Percentiles rank a stretch among this genome's conserved stretches.
Evolutionary conservation across 2,797 vertebrate species (phyloP).

Genomic region (Oreonectes daqikongensis): DNA sequence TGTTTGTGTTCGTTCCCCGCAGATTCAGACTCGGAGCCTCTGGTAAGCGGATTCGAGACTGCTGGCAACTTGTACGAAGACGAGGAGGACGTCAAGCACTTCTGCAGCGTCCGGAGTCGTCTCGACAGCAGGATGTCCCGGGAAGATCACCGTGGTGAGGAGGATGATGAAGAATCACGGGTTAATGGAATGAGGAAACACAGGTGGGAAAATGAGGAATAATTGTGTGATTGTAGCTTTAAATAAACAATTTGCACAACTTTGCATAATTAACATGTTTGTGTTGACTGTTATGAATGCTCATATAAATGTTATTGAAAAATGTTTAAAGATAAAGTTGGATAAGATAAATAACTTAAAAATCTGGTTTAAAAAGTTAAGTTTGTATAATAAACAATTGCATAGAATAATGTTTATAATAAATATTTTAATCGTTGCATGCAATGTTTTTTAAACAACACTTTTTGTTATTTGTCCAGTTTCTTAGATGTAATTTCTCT

Average conservation of each 20-base stretch:
- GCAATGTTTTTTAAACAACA: not conserved
- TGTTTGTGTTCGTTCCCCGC: conserved; percentile 58
- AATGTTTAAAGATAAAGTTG: not conserved
- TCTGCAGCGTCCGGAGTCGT: conserved; percentile 67
- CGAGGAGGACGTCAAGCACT: conserved; percentile 73
- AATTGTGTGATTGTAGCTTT: not conserved
- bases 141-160: conserved; percentile 80
- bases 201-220: conserved; percentile 80
- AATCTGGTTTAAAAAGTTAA: not conserved
- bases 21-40: conserved; percentile 91
- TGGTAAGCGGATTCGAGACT: conserved; percentile 88
- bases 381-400: not conserved
- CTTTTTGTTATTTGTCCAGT: not conserved
- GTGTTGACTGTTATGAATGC: not conserved
- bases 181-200: conserved; percentile 88
- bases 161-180: conserved; percentile 74
- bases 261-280: not conserved
- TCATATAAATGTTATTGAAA: not conserved
- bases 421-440: too few relatives aligned
- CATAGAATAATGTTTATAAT: not conserved
- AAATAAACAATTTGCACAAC: too few relatives aligned
- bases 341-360: not conserved
- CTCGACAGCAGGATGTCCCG: conserved; percentile 77
- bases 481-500: not conserved
- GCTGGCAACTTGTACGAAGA: conserved; percentile 81